Evolutionary conservation across 2,113 vertebrate species (phyloP), one percentile per base, ranked within the genome.

Genomic region (Tachysurus vachellii): DNA sequence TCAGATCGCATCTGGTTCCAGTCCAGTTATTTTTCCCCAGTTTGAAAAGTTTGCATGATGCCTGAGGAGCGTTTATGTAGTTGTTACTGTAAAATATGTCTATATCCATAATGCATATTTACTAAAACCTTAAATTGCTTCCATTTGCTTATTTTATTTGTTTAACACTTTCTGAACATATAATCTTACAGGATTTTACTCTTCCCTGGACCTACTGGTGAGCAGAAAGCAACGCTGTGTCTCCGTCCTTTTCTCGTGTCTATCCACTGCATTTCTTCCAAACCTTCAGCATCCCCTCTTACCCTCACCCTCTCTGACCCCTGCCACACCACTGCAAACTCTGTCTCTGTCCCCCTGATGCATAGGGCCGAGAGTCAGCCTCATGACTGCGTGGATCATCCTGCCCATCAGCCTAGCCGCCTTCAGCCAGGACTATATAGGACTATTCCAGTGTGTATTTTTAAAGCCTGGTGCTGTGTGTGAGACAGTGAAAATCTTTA

Each of bases 371-470:
- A 89, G 90, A 92, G 93, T 92, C 95, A 95, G 94, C 95, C 96
- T 96, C 94, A 98, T 98, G 97, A 98, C 97, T 94, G 97, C 96
- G 95, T 98, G 97, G 97, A 97, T 97, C 93, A 94, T 98, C 93
- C 96, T 98, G 89, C 97, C 97, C 91, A 95, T 97, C 94, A 97
- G 97, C 95, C 93, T 97, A 92, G 96, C 96, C 91, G 96, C 96
- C 83, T 98, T 97, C 94, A 36, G 36, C 36, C 36, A 36, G 19
- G n/a, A n/a, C n/a, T n/a, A 14, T 28, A 66, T 9, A 50, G 47
- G 5, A 50, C 47, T 50, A 3, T 66, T 28, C 4, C 13, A 28
- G 64, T 3, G 11, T 14, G n/a, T 14, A 5, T 62, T 28, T 28
- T 28, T 4, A n/a, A 62, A 62, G 61, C 23, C 23, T n/a, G 7